Conservation (phyloP, 2,113 vertebrate species). For the Rhodinocichla rosea region DNA sequence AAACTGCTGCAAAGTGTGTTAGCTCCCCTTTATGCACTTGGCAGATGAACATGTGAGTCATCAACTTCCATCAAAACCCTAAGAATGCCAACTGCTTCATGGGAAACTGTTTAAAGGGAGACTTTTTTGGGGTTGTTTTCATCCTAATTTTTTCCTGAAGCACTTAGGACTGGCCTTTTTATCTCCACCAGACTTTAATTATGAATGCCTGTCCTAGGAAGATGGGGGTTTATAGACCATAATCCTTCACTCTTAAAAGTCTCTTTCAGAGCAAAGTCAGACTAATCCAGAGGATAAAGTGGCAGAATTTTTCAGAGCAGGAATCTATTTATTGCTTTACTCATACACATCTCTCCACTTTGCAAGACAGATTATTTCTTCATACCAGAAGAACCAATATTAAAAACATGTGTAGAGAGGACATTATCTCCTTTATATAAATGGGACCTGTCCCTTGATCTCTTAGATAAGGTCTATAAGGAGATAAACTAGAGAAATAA, state of each 20-base stretch:
- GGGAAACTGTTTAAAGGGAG: neutral
- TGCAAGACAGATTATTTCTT: neutral
- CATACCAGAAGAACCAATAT: neutral
- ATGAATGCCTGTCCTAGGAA: neutral
- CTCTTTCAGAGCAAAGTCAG: neutral
- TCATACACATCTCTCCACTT: neutral
- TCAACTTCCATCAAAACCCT: slow-evolving; percentile 17
- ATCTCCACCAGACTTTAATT: neutral
- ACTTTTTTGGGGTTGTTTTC: neutral
- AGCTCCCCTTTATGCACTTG: slow-evolving; percentile 14
- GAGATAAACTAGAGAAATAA: neutral
- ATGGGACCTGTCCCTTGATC: neutral
- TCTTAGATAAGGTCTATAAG: neutral
- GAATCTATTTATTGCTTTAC: neutral
- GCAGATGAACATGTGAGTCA: slow-evolving; percentile 38
- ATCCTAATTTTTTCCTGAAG: neutral
- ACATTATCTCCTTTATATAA: neutral
- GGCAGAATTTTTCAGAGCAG: neutral
- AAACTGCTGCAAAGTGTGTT: slow-evolving; percentile 26
- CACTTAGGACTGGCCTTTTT: neutral
- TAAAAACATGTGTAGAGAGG: neutral
- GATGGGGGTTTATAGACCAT: neutral
- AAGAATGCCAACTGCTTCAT: neutral
- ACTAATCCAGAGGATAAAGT: neutral
- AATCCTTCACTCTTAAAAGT: neutral